Conservation (phyloP, 2,113 vertebrate genomes). For the Thalassarche chlororhynchos region DNA sequence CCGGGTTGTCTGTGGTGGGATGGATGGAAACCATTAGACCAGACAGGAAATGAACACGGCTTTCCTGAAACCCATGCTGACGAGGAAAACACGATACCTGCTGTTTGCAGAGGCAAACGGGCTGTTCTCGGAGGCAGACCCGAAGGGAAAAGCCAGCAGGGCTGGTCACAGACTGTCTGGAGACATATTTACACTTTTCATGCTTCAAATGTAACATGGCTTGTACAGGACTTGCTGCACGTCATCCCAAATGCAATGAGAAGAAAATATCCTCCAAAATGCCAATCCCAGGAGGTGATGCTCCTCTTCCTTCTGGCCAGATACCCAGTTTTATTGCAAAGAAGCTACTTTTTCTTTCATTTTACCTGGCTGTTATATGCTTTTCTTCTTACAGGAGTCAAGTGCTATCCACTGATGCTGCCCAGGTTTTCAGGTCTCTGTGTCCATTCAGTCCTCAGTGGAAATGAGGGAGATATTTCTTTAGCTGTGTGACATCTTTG, state of each 20-base stretch:
- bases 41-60: not conserved
- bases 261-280: not conserved
- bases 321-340: not conserved
- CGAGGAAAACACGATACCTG: not conserved
- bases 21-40: not conserved
- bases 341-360: not conserved
- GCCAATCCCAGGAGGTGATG: not conserved
- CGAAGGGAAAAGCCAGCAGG: not conserved
- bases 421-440: not conserved
- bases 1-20: not conserved
- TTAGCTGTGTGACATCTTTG: not conserved
- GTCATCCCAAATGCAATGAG: not conserved
- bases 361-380: rapidly evolving
- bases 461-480: not conserved
- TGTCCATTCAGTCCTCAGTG: not conserved
- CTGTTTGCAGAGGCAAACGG: not conserved
- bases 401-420: not conserved
- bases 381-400: not conserved
- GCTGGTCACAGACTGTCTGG: not conserved
- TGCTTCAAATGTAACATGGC: not conserved
- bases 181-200: not conserved
- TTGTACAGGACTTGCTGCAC: not conserved
- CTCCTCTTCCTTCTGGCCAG: not conserved
- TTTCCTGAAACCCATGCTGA: not conserved
- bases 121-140: not conserved